These are phyloP conservation scores for Pangasius krempfi DNA, from an alignment of 2,797 vertebrate genomes.

Conservation along the genomic window DNA sequence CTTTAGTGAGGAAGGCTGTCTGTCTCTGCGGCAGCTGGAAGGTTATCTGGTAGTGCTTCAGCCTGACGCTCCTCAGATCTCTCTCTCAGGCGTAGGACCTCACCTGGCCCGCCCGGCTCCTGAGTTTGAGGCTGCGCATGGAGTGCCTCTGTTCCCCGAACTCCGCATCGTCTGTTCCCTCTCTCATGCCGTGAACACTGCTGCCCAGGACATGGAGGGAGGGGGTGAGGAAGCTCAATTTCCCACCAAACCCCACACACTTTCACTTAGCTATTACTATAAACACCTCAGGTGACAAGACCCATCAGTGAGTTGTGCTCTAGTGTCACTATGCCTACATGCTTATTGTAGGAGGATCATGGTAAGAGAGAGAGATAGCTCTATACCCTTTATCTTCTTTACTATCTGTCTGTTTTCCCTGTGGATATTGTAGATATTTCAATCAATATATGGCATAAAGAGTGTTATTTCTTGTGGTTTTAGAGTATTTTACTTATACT, in stretches of 20 bases:
- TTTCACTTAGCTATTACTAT: background rate
- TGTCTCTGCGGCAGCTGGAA: conserved; percentile 91
- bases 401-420: background rate
- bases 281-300: background rate
- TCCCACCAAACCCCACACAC: background rate
- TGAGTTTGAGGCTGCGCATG: conserved; percentile 86
- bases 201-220: conserved; percentile 89
- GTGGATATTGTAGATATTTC: background rate
- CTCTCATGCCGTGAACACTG: conserved; percentile 86
- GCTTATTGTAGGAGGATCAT: background rate
- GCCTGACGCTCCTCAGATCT: conserved; percentile 95
- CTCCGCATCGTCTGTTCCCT: conserved; percentile 93
- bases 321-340: background rate
- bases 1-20: conserved; percentile 95
- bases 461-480: conserved; percentile 3
- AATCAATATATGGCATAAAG: conserved; percentile 13
- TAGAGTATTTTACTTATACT: background rate
- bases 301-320: background rate
- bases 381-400: background rate
- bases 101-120: conserved; percentile 87
- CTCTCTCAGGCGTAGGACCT: conserved; percentile 88
- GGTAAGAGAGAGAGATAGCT: background rate
- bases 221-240: conserved; percentile 72
- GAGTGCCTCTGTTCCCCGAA: conserved; percentile 89
- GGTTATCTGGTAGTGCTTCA: conserved; percentile 96